Conservation (phyloP, 2,888 invertebrate genomes). For the Spisula solida region DNA sequence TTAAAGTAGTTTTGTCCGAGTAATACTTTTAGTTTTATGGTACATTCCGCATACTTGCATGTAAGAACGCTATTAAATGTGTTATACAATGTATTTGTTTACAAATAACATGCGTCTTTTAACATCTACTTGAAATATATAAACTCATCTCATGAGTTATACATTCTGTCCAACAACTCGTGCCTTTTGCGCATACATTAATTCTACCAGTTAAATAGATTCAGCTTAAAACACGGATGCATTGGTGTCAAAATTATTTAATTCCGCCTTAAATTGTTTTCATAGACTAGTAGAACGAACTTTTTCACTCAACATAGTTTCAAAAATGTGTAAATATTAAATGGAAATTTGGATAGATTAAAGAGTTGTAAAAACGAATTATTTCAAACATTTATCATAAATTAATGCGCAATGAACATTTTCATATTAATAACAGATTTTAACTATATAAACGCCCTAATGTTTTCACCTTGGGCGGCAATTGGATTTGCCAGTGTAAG, state of each 20-base stretch:
- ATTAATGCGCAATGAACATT: too few species aligned
- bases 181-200: background rate
- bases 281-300: background rate
- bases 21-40: too few species aligned
- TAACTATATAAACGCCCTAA: background rate
- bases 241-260: background rate
- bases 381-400: too few species aligned
- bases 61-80: background rate
- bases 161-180: background rate
- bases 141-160: background rate
- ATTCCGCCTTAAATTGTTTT: background rate
- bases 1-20: too few species aligned
- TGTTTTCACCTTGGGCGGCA: too few species aligned
- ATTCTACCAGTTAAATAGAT: background rate
- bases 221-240: background rate
- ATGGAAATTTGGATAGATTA: too few species aligned
- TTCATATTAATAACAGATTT: too few species aligned
- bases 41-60: background rate
- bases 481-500: too few species aligned
- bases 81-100: conserved; percentile 6
- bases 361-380: too few species aligned
- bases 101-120: background rate
- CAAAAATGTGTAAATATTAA: too few species aligned
- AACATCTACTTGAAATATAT: background rate
- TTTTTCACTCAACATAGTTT: too few species aligned